phyloP scores from a whole-genome alignment of 1,140 invertebrate species.

The Hypothenemus hampei region DNA sequence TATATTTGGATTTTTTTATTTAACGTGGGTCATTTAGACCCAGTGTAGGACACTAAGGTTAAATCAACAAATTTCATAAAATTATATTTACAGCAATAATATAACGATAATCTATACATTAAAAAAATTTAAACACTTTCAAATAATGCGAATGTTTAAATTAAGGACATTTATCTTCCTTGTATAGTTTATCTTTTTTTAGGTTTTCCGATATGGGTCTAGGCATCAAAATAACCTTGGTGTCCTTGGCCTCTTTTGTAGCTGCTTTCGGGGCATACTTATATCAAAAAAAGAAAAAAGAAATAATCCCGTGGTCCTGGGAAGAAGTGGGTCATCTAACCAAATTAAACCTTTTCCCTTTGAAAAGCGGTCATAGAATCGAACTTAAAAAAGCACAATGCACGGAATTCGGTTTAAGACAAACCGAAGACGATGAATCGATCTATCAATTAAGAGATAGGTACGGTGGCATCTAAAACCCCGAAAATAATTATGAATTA shows the following conservation, averaged over 20 bases:
- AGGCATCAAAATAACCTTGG: constrained; percentile 13
- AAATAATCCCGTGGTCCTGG: constrained; percentile 35
- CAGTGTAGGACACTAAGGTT: too few relatives aligned
- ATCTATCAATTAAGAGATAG: constrained; percentile 37
- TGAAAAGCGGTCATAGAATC: constrained; percentile 41
- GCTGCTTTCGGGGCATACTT: constrained; percentile 20
- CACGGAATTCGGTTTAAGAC: constrained; percentile 35
- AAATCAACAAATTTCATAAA: too few relatives aligned
- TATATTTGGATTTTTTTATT: too few relatives aligned
- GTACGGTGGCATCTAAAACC: constrained; percentile 3
- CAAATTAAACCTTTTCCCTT: constrained; percentile 39
- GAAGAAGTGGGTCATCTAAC: constrained; percentile 37
- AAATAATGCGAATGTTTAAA: too few relatives aligned
- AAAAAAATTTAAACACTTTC: too few relatives aligned
- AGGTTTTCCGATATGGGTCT: constrained; percentile 22
- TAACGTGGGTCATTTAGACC: too few relatives aligned
- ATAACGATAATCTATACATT: too few relatives aligned
- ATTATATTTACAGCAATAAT: too few relatives aligned
- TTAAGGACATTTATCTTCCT: too few relatives aligned
- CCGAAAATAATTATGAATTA: background rate
- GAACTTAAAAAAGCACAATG: constrained; percentile 37
- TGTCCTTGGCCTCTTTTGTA: constrained; percentile 15
- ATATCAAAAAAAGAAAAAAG: constrained; percentile 24
- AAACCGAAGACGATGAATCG: constrained; percentile 29
- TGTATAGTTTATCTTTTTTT: too few relatives aligned